Conservation (phyloP, 2,797 vertebrate genomes). For the Micromesistius poutassou region DNA sequence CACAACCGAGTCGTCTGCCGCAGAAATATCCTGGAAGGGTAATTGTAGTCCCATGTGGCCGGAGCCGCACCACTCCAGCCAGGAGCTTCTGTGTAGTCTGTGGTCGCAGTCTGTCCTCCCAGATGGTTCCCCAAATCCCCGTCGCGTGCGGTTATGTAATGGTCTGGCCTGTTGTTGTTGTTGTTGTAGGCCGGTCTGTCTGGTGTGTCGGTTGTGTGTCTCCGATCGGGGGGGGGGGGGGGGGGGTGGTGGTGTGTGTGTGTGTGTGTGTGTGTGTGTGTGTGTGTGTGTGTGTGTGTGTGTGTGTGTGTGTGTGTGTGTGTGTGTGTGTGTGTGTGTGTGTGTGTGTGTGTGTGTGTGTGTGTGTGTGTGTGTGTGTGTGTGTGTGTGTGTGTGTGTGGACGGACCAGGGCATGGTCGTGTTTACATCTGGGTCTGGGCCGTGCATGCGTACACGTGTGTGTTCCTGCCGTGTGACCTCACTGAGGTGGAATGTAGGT, state of each 20-base stretch:
- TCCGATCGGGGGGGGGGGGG: too few species aligned
- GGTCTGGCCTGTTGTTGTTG: too few species aligned
- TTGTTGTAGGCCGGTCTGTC: too few species aligned
- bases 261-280: too few species aligned
- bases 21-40: background rate
- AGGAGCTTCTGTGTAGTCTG: background rate
- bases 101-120: background rate
- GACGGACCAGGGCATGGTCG: background rate
- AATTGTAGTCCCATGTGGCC: background rate
- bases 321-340: conserved; percentile 8
- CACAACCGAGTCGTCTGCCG: background rate
- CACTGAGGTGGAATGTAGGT: background rate
- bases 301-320: background rate
- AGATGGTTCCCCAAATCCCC: background rate
- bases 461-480: background rate
- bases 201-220: too few species aligned
- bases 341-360: background rate
- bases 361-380: conserved; percentile 1
- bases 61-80: background rate
- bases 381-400: background rate
- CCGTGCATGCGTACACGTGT: too few species aligned
- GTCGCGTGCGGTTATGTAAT: background rate
- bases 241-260: too few species aligned
- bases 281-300: too few species aligned
- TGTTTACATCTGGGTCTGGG: background rate